Conservation (phyloP, 2,888 invertebrate species). For the Aleiodes leptofemur region DNA sequence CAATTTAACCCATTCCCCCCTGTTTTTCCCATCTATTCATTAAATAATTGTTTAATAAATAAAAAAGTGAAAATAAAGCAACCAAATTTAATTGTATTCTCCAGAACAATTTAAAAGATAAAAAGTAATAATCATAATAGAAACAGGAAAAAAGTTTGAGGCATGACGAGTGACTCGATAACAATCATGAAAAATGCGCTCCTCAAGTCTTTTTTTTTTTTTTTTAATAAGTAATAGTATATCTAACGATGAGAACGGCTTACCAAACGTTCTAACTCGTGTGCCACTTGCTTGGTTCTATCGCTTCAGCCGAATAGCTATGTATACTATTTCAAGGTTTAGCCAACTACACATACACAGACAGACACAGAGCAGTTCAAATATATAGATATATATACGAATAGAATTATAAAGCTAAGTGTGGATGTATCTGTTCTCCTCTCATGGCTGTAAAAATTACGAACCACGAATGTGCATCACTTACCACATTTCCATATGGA, state of each 20-base stretch:
- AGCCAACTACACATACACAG: too few species aligned
- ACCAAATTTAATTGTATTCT: not conserved
- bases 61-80: not conserved
- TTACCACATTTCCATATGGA: conserved; percentile 42
- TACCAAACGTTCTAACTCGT: not conserved
- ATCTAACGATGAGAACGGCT: conserved; percentile 4
- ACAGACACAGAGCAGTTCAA: too few species aligned
- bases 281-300: not conserved
- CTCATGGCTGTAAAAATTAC: conserved; percentile 5
- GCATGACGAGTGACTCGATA: conserved; percentile 24
- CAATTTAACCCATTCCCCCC: not conserved
- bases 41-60: not conserved
- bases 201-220: not conserved
- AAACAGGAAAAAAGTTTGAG: not conserved
- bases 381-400: not conserved
- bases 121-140: not conserved
- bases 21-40: too few species aligned
- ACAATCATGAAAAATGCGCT: conserved; percentile 17
- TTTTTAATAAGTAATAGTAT: not conserved
- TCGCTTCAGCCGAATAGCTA: conserved; percentile 1
- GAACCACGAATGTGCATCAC: conserved; percentile 50
- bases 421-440: not conserved
- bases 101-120: not conserved
- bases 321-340: not conserved
- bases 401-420: not conserved